phyloP scores from a whole-genome alignment of 2,888 invertebrate genomes.

The Cheilosia impressa region DNA sequence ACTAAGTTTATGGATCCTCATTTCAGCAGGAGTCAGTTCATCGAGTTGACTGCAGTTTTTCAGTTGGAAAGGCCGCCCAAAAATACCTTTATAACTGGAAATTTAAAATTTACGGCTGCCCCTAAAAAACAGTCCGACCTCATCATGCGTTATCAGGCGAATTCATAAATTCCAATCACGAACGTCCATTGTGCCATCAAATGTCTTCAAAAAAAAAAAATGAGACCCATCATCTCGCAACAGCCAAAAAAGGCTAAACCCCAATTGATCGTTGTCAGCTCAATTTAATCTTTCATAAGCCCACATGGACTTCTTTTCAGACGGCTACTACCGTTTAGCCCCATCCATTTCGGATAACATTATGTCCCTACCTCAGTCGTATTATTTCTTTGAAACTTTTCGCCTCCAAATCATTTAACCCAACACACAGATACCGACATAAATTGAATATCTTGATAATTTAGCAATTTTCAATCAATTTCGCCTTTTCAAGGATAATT shows the following conservation, averaged over 20 bases:
- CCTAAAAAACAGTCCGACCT: too few species aligned
- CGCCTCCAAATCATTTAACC: slow-evolving; percentile 59
- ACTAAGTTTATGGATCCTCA: too few species aligned
- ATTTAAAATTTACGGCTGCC: too few species aligned
- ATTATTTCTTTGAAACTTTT: slow-evolving; percentile 28
- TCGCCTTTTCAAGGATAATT: slow-evolving; percentile 55
- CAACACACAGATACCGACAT: slow-evolving; percentile 54
- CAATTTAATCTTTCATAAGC: slow-evolving; percentile 39
- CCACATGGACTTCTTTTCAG: background rate
- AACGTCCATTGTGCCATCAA: slow-evolving; percentile 21
- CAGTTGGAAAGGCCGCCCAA: too few species aligned
- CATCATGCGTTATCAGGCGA: too few species aligned
- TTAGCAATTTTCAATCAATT: slow-evolving; percentile 73
- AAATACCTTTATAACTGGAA: too few species aligned
- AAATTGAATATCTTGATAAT: slow-evolving; percentile 68
- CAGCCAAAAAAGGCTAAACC: background rate
- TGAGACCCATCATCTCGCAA: background rate
- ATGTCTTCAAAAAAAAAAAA: background rate
- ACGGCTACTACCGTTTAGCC: background rate
- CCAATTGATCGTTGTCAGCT: slow-evolving; percentile 63
- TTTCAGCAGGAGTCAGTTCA: too few species aligned
- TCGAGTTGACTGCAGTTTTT: too few species aligned
- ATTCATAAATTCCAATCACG: slow-evolving; percentile 24
- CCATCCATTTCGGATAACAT: slow-evolving; percentile 4
- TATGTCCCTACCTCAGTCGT: slow-evolving; percentile 30